These are phyloP conservation scores for Itoplectis maculator DNA, from an alignment of 2,888 invertebrate genomes.

Conservation along the genomic window DNA sequence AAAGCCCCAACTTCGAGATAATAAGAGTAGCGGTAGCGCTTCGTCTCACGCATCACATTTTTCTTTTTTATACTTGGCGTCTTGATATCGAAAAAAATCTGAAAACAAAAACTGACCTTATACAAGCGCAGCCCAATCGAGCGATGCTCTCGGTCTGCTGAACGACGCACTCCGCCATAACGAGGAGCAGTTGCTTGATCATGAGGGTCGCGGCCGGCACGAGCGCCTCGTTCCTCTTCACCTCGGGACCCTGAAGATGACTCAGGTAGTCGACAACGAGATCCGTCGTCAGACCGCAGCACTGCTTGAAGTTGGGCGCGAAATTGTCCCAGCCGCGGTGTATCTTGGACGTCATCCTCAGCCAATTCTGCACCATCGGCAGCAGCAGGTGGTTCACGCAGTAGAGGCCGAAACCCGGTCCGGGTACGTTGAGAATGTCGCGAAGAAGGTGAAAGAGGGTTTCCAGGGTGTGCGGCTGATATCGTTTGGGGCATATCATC, in stretches of 20 bases:
- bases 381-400: conserved; percentile 96
- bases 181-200: conserved; percentile 93
- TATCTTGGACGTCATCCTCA: conserved; percentile 90
- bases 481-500: conserved; percentile 91
- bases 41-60: too few species aligned
- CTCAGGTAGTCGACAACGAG: conserved; percentile 94
- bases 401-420: conserved; percentile 95
- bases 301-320: conserved; percentile 97
- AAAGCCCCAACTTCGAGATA: too few species aligned
- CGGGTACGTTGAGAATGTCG: conserved; percentile 92
- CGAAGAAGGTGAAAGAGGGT: conserved; percentile 93
- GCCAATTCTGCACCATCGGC: conserved; percentile 97
- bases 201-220: conserved; percentile 89
- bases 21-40: too few species aligned
- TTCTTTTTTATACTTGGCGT: too few species aligned
- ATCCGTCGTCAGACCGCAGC: conserved; percentile 96
- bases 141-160: conserved; percentile 96
- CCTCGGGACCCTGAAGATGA: conserved; percentile 87
- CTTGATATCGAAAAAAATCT: neutral
- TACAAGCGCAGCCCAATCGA: conserved; percentile 95
- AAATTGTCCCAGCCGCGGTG: conserved; percentile 91
- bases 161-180: conserved; percentile 95
- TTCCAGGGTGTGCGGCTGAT: conserved; percentile 95
- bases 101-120: conserved; percentile 85
- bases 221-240: conserved; percentile 76